Evolutionary conservation across 2,113 vertebrate genomes (phyloP), one percentile per base, ranked within the genome.

Genomic region (Cisticola juncidis): DNA sequence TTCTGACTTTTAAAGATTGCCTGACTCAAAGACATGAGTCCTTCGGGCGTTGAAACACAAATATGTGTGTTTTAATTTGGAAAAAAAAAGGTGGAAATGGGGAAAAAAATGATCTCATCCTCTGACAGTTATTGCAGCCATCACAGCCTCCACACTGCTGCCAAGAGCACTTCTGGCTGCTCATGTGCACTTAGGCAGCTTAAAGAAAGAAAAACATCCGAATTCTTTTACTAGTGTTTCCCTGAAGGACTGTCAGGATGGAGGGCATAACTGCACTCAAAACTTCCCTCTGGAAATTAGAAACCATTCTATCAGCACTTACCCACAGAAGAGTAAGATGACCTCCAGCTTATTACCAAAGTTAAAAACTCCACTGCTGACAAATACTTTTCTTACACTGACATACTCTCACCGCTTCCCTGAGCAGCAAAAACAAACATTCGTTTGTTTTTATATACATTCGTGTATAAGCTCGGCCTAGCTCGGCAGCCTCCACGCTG

Each of bases 51-150:
- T 51, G 25, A 76, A 60, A 74, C 20, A 68, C 31, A 78, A 71
- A 64, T 4, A 14, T 2, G 1, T 17, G 10, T 14, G 22, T 12
- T 36, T 44, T 51, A 21, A 17, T 51, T 60, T 3, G 17, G 45
- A 64, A 29, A 85, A 92, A 77, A 53, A 12, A 62, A 44, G 9
- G 9, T 4, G 11, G 21, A 68, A 83, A 28, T 3, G 5, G 5
- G 13, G 3, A 1, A 31, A 36, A 72, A 35, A 35, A 21, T 0
- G 0, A 26, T 6, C 22, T 60, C 35, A 40, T 40, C 5, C 6
- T 31, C 35, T 60, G 25, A 35, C 12, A 31, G 5, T 11, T 12
- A 38, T 0, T 17, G 69, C 33, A 86, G 47, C 51, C 47, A 73
- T 11, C 10, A 14, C 25, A 44, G 38, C 25, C 71, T 33, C 42